Base-by-base conservation (phyloP, 2,888 invertebrate genomes). In the Orthosia gracilis region DNA sequence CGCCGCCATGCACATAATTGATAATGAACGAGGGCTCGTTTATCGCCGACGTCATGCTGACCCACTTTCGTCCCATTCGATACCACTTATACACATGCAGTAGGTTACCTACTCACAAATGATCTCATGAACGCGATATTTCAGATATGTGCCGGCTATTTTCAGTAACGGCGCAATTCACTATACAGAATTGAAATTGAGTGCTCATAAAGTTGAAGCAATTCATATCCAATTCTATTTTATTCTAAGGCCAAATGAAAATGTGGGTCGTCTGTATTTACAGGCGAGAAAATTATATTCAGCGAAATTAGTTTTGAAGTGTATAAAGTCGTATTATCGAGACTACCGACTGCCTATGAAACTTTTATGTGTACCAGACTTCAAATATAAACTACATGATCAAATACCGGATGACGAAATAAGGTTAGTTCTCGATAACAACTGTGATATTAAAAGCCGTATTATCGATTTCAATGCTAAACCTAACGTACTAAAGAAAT, bases 41-140 rank as follows among this genome's bases (percentile, higher is more conserved):
- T 95, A 95, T 96, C 95, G 94, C 91, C 92, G 91, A 92, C 96
- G 96, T 96, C 95, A 95, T 94, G 88, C 92, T 95, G 96, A 96
- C 96, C 96, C 88, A 96, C 92, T 95, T 96, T 91, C 91, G 87
- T 90, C 89, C 91, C 88, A 94, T 94, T 93, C 94, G 93, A 94
- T 95, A 93, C 92, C 92, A 94, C 93, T 94, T 93, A 92, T 89
- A 92, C 73, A 80, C 85, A 83, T 86, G 81, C 74, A 77, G 87
- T 84, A 78, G 79, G 83, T 76, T 54, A 81, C 77, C 83, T 78
- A 83, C 87, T 83, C 84, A 82, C 80, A 86, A 89, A 92, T 92
- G 91, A 90, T 92, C 92, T 92, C 91, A 91, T 88, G 89, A 90
- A 89, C 86, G 84, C 84, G 79, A 89, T 89, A 90, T 91, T 91